Base-by-base conservation (phyloP, 1,140 invertebrate genomes). In the Harlomillsia oculata region DNA sequence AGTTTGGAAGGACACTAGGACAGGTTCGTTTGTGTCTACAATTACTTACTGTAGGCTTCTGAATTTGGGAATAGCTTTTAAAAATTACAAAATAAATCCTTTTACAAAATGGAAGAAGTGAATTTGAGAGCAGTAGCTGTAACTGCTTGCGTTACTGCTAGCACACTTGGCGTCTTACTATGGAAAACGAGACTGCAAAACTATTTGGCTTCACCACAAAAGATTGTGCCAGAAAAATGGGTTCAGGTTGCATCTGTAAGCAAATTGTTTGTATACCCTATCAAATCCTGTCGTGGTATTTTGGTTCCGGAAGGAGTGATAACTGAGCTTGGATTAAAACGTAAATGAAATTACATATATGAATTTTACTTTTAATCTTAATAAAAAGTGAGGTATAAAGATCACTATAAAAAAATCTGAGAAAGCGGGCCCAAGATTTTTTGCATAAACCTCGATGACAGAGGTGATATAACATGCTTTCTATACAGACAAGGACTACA, bases 221-320 rank as follows among this genome's bases (percentile, higher is more conserved):
- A n/a, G n/a, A n/a, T n/a, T 30, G n/a, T 29, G 16, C 63, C 53
- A 14, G 46, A 46, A 34, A 61, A 61, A 56, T 63, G 63, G 63
- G 53, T 56, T 4, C 43, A 48, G 40, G 56, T 61, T 18, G 63
- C 51, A 26, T 55, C 20, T 20, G 45, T 64, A n/a, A 25, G 36
- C 6, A 61, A 59, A 41, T 32, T 64, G 9, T 49, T 64, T n/a
- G 28, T 61, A 14, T 64, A 56, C 32, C 63, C 63, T 1, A 56
- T 64, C 18, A 64, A 64, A 43, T 64, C 63, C 0, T 64, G 63
- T 23, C 32, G 23, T 20, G 63, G 63, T 26, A 41, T 54, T 43
- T 29, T 54, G 2, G 26, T 64, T 0, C 41, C 58, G 2, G 32
- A 46, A 8, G 63, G 56, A 11, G 32, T 53, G 36, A 21, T 53